Base-by-base conservation (phyloP, 2,888 invertebrate genomes). In the Hirtodrosophila trivittata region DNA sequence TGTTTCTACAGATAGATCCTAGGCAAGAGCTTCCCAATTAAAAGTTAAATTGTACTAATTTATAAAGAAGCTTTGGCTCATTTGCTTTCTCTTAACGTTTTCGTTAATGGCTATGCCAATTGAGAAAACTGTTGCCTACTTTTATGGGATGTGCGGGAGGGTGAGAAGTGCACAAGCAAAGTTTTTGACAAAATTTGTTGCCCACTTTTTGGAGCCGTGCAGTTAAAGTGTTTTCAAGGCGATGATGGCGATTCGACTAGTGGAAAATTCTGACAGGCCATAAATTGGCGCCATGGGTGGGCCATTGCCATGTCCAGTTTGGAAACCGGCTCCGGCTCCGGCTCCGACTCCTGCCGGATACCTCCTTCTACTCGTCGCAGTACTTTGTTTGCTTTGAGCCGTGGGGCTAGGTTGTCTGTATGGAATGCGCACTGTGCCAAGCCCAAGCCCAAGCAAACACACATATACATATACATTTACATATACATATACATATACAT, bases 201-300 rank as follows among this genome's bases (percentile, higher is more conserved):
- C 65, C 52, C 59, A 45, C 39, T 38, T 67, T 65, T 58, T 38
- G 37, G 51, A 28, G 47, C 32, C 38, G 25, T 25, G 67, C 51
- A 62, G 50, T 78, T 72, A 35, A 71, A 75, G 71, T 65, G 43
- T 54, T 65, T 51, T 52, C 47, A 55, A 67, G 63, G 63, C 52
- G 13, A 25, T 46, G 13, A 28, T 46, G 39, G 43, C 30, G 39
- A 46, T 58, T 46, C 45, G 64, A 50, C 30, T 54, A 59, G 45
- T 63, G 72, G 26, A 55, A 69, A 77, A 70, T 70, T 75, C 68
- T 77, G 87, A 80, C 77, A 75, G 70, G 58, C 59, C 77, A 84
- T 80, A 80, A 74, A 85, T 82, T 78, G 82, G 74, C 65, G 71
- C 67, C 65, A 46, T 55, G 72, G 59, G 59, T 58, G 65, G 60